phyloP scores from a whole-genome alignment of 2,888 invertebrate species.

The Cheilosia impressa region DNA sequence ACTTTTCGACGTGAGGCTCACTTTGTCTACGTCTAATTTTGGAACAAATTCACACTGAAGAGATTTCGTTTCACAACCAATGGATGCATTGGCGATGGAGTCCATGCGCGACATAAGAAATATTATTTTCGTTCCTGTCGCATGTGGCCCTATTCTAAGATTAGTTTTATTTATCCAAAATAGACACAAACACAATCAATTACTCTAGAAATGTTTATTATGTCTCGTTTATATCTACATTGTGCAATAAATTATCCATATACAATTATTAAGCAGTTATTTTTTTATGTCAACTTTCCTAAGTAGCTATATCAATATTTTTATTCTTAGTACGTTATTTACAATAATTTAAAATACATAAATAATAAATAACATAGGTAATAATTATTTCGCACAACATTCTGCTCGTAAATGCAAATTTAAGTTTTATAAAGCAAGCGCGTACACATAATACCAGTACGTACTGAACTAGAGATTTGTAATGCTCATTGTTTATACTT shows the following conservation, averaged over 20 bases:
- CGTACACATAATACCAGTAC: background rate
- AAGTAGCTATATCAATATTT: slow-evolving; percentile 2
- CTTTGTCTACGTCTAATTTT: slow-evolving; percentile 49
- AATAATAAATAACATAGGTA: slow-evolving; percentile 38
- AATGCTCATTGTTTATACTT: slow-evolving; percentile 15
- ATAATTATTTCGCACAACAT: slow-evolving; percentile 4
- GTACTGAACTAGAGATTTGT: slow-evolving; percentile 15
- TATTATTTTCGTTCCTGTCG: slow-evolving; percentile 29
- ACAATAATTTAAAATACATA: slow-evolving; percentile 44
- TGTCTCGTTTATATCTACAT: slow-evolving; percentile 44
- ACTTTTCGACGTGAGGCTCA: slow-evolving; percentile 23
- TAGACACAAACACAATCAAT: slow-evolving; percentile 13
- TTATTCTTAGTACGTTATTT: slow-evolving; percentile 48
- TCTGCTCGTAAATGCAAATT: slow-evolving; percentile 29
- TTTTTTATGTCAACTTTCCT: slow-evolving; percentile 16
- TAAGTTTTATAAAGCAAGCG: background rate
- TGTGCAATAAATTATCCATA: slow-evolving; percentile 56
- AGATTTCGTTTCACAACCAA: slow-evolving; percentile 42
- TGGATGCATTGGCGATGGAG: slow-evolving; percentile 15
- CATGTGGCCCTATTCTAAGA: slow-evolving; percentile 43
- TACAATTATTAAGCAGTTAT: slow-evolving; percentile 31
- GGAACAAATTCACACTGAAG: slow-evolving; percentile 37
- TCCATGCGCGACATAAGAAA: slow-evolving; percentile 19
- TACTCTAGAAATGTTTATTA: slow-evolving; percentile 34
- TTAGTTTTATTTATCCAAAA: slow-evolving; percentile 37